Evolutionary conservation across 2,113 vertebrate genomes (phyloP).

Genomic region (Origma solitaria): DNA sequence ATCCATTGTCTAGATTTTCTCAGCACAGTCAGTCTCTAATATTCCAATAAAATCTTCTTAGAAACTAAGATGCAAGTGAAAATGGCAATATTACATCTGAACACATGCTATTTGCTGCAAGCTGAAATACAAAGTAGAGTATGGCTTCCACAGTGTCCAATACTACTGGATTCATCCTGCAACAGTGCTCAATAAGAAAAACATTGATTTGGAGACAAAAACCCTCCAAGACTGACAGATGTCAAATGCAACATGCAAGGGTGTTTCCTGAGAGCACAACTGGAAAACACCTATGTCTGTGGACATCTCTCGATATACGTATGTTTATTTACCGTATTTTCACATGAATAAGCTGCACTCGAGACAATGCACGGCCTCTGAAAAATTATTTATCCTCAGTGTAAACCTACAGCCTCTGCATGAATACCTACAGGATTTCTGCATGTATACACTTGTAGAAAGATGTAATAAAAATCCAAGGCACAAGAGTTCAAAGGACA

Average conservation of each 20-base stretch:
- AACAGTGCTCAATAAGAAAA: not conserved
- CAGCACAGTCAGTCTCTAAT: not conserved
- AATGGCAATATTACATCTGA: not conserved
- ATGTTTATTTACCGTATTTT: not conserved
- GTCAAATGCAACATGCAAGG: not conserved
- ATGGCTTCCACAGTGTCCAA: not conserved
- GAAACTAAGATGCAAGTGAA: not conserved
- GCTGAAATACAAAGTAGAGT: not conserved
- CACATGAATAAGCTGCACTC: not conserved
- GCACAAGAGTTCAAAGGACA: not conserved
- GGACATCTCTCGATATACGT: not conserved
- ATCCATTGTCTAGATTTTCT: not conserved
- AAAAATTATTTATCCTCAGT: not conserved
- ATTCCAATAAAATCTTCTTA: not conserved
- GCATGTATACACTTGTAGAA: no score
- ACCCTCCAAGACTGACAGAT: not conserved
- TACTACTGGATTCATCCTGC: not conserved
- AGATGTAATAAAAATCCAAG: not conserved
- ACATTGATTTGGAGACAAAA: not conserved
- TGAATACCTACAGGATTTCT: not conserved
- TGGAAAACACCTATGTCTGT: not conserved
- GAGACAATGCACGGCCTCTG: not conserved
- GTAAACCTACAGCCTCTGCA: not conserved
- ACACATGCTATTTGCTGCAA: not conserved
- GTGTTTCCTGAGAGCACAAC: not conserved